These are phyloP conservation scores for Chiroxiphia lanceolata DNA, from an alignment of 2,797 vertebrate species.

Conservation along the genomic window DNA sequence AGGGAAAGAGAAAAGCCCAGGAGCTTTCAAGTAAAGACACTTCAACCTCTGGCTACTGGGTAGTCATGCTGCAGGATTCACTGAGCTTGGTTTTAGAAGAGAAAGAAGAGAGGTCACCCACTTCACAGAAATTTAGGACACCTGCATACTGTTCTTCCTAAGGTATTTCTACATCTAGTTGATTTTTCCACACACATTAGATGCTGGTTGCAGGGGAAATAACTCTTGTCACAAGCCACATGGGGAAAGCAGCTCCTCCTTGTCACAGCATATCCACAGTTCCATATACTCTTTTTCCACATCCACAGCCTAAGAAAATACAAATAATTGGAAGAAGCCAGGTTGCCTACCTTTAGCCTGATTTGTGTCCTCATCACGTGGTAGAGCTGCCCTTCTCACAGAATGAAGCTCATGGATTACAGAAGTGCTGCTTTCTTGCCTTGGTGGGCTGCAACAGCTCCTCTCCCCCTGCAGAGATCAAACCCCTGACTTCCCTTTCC, in stretches of 20 bases:
- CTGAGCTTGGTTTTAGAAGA: not conserved
- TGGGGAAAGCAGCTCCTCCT: not conserved
- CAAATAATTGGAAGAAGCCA: not conserved
- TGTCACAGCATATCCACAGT: not conserved
- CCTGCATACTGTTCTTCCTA: too few relatives aligned
- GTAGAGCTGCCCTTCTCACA: not conserved
- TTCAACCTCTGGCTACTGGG: not conserved
- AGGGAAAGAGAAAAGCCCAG: not conserved
- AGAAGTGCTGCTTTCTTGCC: not conserved
- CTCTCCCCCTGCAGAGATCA: not conserved
- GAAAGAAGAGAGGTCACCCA: not conserved
- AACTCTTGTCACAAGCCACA: not conserved
- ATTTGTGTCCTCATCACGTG: fast-evolving
- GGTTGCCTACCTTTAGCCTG: not conserved
- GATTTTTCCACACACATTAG: not conserved
- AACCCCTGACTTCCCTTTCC: not conserved
- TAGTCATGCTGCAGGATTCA: not conserved
- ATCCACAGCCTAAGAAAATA: not conserved
- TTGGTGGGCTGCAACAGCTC: not conserved
- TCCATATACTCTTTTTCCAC: not conserved
- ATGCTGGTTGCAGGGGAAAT: not conserved
- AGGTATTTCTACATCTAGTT: not conserved
- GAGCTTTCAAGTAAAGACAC: not conserved
- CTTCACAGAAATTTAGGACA: not conserved
- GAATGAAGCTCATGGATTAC: not conserved